Evolutionary conservation across 1,140 invertebrate genomes (phyloP).

Genomic region (Drosophila navojoa): DNA sequence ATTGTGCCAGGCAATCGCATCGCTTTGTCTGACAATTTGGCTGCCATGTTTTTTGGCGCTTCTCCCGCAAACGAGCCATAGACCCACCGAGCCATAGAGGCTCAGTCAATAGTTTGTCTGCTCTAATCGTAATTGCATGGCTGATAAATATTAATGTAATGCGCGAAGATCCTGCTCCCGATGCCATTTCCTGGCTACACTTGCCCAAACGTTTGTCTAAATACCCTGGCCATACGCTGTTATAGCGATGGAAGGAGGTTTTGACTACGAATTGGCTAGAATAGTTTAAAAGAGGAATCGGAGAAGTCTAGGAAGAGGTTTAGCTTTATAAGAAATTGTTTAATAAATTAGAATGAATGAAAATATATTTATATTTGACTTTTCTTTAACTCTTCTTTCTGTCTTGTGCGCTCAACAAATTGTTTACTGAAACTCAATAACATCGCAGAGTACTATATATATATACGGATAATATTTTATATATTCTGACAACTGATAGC

Average conservation of each 20-base stretch:
- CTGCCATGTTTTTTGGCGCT: conserved; percentile 56
- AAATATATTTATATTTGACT: too few species aligned
- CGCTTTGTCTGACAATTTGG: conserved; percentile 72
- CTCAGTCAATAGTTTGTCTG: conserved; percentile 54
- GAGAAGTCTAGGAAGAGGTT: too few species aligned
- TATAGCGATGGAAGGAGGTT: neutral
- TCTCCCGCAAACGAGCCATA: conserved; percentile 2
- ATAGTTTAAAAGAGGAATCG: too few species aligned
- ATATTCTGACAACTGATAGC: too few species aligned
- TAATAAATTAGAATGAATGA: too few species aligned
- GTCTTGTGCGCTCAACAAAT: too few species aligned
- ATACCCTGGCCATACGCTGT: neutral
- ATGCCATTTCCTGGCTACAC: conserved; percentile 25
- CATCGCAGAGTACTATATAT: too few species aligned
- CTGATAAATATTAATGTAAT: conserved; percentile 78
- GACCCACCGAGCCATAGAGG: conserved; percentile 14
- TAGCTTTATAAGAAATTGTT: too few species aligned
- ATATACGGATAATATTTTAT: too few species aligned
- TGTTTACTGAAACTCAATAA: too few species aligned
- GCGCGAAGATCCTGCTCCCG: conserved; percentile 31
- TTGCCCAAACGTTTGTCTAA: conserved; percentile 25
- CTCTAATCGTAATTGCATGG: conserved; percentile 68
- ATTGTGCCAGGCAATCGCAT: conserved; percentile 65
- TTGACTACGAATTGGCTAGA: neutral
- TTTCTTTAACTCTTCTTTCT: too few species aligned